A percentile compares a stretch with the other conserved stretches of the same genome.
Conservation (phyloP, 1,140 invertebrate species). For the Lethocerus indicus region DNA sequence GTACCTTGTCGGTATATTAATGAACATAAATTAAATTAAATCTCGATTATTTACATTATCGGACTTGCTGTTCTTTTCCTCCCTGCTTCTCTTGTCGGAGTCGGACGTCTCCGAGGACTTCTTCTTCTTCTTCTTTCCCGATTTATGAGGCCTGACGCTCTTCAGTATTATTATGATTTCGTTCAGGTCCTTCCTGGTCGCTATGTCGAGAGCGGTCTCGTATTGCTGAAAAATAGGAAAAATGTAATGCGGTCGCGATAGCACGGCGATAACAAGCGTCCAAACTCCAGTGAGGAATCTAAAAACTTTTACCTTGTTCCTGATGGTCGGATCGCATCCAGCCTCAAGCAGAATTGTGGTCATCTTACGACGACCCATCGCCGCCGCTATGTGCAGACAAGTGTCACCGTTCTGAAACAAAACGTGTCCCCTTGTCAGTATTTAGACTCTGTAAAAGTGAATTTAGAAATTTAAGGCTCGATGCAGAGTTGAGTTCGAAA, state of each 20-base stretch:
- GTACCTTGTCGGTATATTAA: too few relatives aligned
- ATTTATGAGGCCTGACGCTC: slow-evolving; percentile 18
- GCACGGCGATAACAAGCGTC: not conserved
- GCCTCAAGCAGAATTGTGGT: slow-evolving; percentile 80
- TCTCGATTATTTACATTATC: slow-evolving; percentile 2
- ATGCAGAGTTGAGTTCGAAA: too few relatives aligned
- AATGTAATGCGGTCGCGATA: not conserved
- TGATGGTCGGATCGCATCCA: slow-evolving; percentile 54
- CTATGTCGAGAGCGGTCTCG: slow-evolving; percentile 82
- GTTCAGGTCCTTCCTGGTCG: slow-evolving; percentile 61
- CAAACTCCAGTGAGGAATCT: too few relatives aligned
- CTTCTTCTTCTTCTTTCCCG: slow-evolving; percentile 22
- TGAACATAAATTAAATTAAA: not conserved
- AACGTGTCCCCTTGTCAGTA: too few relatives aligned
- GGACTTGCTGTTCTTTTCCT: slow-evolving; percentile 5
- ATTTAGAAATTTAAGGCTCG: too few relatives aligned
- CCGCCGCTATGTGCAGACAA: slow-evolving; percentile 79
- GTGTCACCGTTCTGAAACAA: slow-evolving; percentile 74
- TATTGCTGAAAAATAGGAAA: slow-evolving; percentile 38
- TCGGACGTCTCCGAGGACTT: slow-evolving; percentile 16
- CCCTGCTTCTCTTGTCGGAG: slow-evolving; percentile 11
- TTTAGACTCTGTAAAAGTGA: too few relatives aligned
- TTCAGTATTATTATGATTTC: slow-evolving; percentile 67
- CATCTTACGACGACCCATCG: slow-evolving; percentile 82
- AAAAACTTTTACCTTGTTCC: slow-evolving; percentile 52